These are phyloP conservation scores for Clarias gariepinus DNA, from an alignment of 2,113 vertebrate genomes.

Conservation along the genomic window DNA sequence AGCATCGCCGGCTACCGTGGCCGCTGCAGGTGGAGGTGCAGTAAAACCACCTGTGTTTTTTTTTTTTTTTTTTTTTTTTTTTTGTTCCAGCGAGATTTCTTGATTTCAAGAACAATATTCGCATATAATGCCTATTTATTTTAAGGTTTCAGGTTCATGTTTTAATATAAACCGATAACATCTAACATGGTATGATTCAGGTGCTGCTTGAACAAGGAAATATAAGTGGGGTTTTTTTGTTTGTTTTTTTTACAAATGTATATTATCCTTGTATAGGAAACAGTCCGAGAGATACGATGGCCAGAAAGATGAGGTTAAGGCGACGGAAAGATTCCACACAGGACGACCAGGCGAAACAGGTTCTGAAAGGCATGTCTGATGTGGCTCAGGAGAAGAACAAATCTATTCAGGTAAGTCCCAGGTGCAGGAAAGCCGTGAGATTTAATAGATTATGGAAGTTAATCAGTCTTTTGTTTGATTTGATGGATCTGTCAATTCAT, in stretches of 20 bases:
- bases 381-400: conserved; percentile 95
- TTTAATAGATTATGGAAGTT: too few species aligned
- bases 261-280: conserved; percentile 58
- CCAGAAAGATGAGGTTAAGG: conserved; percentile 92
- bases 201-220: not conserved
- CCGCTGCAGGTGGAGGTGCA: conserved; percentile 82
- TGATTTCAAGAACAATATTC: not conserved
- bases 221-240: not conserved
- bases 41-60: not conserved
- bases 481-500: too few species aligned
- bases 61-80: not conserved
- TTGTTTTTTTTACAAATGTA: not conserved
- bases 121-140: not conserved
- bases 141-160: not conserved
- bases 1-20: conserved; percentile 90
- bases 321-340: conserved; percentile 87
- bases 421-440: not conserved
- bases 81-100: not conserved
- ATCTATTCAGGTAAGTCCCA: conserved; percentile 79
- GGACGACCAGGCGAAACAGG: conserved; percentile 97
- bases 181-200: not conserved
- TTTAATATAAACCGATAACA: not conserved
- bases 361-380: conserved; percentile 96
- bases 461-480: too few species aligned
- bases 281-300: conserved; percentile 82